These are phyloP conservation scores for Nothura maculosa DNA, from an alignment of 2,797 vertebrate genomes.

Conservation along the genomic window DNA sequence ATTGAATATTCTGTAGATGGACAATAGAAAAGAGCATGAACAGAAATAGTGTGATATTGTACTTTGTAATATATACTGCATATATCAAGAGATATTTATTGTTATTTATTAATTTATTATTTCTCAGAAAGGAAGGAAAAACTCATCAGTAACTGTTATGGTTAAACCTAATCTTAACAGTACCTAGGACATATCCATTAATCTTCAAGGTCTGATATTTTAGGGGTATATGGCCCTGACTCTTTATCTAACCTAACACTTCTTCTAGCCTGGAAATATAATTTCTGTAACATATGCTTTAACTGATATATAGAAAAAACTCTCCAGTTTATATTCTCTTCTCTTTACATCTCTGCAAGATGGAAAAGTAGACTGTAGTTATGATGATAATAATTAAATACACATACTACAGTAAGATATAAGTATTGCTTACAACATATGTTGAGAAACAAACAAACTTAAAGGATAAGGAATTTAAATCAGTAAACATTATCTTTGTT, in stretches of 20 bases:
- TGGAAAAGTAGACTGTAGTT: neutral
- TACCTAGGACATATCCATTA: neutral
- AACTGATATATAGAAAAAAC: neutral
- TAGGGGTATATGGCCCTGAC: neutral
- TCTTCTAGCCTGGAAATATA: constrained; percentile 12
- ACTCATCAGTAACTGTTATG: neutral
- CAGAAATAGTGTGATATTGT: neutral
- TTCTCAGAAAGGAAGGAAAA: neutral
- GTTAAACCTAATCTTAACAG: neutral
- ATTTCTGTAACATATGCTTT: neutral
- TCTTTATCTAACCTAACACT: neutral
- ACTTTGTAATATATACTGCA: neutral
- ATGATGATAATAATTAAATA: neutral
- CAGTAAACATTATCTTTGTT: neutral
- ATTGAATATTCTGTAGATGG: neutral
- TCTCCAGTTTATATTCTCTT: neutral
- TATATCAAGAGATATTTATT: neutral
- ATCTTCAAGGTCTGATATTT: constrained; percentile 34
- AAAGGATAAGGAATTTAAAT: neutral
- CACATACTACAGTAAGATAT: neutral
- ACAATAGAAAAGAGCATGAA: neutral
- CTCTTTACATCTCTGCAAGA: neutral
- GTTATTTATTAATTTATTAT: neutral
- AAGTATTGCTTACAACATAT: neutral
- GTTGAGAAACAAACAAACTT: neutral